Evolutionary conservation across 2,113 vertebrate species (phyloP), one percentile per base, ranked within the genome.

Genomic region (Candoia aspera): DNA sequence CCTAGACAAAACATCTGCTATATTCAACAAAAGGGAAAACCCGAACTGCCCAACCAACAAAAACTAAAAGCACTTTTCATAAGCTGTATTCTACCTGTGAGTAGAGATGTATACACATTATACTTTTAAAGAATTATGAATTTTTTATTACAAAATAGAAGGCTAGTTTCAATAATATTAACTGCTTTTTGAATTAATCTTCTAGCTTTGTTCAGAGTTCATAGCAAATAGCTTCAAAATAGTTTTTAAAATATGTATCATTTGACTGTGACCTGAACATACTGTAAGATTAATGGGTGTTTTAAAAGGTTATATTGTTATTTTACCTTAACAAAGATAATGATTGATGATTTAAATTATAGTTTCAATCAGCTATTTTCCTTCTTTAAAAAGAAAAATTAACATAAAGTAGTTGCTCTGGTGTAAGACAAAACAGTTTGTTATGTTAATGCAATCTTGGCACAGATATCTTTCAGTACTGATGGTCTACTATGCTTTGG

Each of bases 291-390:
- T 86, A 59, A 64, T 86, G 58, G 90, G 29, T 54, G 46, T 55
- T 91, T 85, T 62, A 85, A 85, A 58, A 62, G 57, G 57, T 62
- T 85, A 91, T 19, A 91, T 62, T 91, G 57, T 91, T 91, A 60
- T 86, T 85, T 85, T 91, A 86, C 26, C 84, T 86, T 60, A 53
- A 86, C 29, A 54, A 86, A 54, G 84, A 54, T 62, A 15, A 54
- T 86, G 46, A 91, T 91, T 86, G 64, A 91, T 91, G 11, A 19
- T 33, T 64, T 19, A 33, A 86, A 91, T 91, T 86, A 86, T 54
- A 46, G 29, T 86, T 91, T n/a, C 37, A 91, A 64, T 54, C 24
- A 91, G 58, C 90, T 17, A 64, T 64, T 17, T 84, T 11, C 89
- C 29, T 68, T 55, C 42, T 86, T 91, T 26, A 91, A 86, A 49